Evolutionary conservation across 2,113 vertebrate genomes (phyloP).

Genomic region (Cervus canadensis): DNA sequence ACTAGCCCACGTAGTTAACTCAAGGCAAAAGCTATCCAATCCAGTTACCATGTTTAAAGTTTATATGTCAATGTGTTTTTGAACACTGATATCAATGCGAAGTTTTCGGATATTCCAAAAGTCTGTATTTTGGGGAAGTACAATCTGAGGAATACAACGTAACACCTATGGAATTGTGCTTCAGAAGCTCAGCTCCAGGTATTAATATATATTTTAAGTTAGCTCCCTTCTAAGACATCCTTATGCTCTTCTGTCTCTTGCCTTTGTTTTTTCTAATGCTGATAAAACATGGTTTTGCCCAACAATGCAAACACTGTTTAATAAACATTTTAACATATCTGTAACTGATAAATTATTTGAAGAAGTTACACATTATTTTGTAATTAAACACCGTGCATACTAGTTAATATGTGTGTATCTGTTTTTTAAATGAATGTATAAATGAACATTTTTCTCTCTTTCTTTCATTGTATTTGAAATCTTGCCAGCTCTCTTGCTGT

Average conservation of each 20-base stretch:
- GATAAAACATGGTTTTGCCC: not conserved
- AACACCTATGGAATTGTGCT: not conserved
- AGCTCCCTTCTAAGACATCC: not conserved
- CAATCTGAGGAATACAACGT: not conserved
- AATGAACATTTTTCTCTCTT: not conserved
- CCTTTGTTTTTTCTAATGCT: conserved; percentile 7
- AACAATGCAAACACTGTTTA: not conserved
- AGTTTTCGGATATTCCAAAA: conserved; percentile 15
- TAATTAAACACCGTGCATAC: not conserved
- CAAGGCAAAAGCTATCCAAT: conserved; percentile 30
- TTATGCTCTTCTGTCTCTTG: not conserved
- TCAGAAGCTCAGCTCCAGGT: conserved; percentile 31
- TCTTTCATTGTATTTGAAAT: not conserved
- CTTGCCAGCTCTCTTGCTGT: not conserved
- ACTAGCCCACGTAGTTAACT: not conserved
- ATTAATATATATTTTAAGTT: not conserved
- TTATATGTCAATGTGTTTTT: not conserved
- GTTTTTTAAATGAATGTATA: not conserved
- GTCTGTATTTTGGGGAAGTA: not conserved
- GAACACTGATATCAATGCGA: not conserved
- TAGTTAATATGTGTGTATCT: not conserved
- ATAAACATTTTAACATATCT: not conserved
- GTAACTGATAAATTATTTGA: not conserved
- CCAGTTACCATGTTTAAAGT: conserved; percentile 50
- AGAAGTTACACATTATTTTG: not conserved